phyloP scores from a whole-genome alignment of 2,113 vertebrate species.

The Motacilla alba region DNA sequence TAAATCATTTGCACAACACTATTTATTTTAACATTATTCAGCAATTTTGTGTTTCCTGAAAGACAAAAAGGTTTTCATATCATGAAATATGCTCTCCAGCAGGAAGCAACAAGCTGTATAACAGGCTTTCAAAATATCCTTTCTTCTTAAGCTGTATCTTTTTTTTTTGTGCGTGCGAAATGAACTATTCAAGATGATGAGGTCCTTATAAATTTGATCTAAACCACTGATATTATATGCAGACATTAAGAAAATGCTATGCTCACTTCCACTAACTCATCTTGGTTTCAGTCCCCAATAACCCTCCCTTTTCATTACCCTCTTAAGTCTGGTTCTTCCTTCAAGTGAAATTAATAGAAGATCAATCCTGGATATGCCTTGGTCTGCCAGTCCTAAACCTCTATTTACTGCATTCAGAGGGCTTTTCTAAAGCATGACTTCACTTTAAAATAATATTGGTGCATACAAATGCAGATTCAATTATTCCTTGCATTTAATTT shows the following conservation, averaged over 20 bases:
- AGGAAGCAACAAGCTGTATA: not conserved
- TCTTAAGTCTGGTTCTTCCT: not conserved
- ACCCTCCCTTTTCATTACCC: not conserved
- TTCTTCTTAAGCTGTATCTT: not conserved
- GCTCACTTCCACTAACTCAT: not conserved
- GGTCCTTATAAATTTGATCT: not conserved
- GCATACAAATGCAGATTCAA: not conserved
- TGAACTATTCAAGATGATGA: not conserved
- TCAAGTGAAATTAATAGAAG: not conserved
- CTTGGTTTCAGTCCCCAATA: not conserved
- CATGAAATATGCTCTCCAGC: not conserved
- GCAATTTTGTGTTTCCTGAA: not conserved
- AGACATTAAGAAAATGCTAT: not conserved
- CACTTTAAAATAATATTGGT: not conserved
- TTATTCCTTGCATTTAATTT: not conserved
- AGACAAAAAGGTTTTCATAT: not conserved
- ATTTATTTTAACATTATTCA: constrained; percentile 48
- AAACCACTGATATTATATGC: not conserved
- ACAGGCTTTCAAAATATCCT: not conserved
- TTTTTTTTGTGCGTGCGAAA: not conserved
- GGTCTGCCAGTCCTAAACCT: not conserved
- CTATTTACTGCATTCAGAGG: not conserved
- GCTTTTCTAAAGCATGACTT: not conserved
- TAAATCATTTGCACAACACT: constrained; percentile 5
- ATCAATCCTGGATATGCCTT: not conserved